phyloP scores from a whole-genome alignment of 2,113 vertebrate species.

The Turnix velox region DNA sequence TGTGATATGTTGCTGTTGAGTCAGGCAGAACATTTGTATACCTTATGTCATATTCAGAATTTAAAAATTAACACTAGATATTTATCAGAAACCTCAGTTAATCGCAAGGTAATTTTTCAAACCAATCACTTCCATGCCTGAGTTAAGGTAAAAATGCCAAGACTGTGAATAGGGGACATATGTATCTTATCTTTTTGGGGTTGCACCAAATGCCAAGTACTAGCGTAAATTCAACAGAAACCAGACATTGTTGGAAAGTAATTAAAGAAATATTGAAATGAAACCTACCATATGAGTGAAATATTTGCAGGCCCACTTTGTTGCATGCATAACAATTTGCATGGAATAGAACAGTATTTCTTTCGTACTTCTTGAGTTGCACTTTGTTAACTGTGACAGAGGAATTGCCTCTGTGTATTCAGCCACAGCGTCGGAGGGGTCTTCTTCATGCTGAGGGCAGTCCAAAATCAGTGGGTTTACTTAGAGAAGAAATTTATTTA shows the following conservation, averaged over 20 bases:
- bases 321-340: conserved; percentile 61
- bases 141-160: conserved; percentile 77
- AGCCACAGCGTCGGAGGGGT: not conserved
- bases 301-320: conserved; percentile 60
- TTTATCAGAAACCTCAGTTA: conserved; percentile 63
- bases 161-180: conserved; percentile 75
- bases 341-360: conserved; percentile 3
- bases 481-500: not conserved
- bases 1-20: conserved; percentile 62
- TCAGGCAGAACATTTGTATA: conserved; percentile 54
- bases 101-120: conserved; percentile 76
- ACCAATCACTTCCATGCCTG: conserved; percentile 55
- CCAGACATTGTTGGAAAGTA: conserved; percentile 76
- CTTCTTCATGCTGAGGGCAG: not conserved
- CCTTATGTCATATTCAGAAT: conserved; percentile 65
- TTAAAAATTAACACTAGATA: conserved; percentile 66
- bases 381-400: not conserved
- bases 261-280: conserved; percentile 79
- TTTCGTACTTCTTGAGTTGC: not conserved
- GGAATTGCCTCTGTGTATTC: not conserved
- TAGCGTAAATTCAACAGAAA: conserved; percentile 74
- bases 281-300: conserved; percentile 70
- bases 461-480: not conserved
- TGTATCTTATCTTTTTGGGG: conserved; percentile 77
- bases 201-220: conserved; percentile 74